Evolutionary conservation across 2,113 vertebrate genomes (phyloP).

Genomic region (Microtus pennsylvanicus): DNA sequence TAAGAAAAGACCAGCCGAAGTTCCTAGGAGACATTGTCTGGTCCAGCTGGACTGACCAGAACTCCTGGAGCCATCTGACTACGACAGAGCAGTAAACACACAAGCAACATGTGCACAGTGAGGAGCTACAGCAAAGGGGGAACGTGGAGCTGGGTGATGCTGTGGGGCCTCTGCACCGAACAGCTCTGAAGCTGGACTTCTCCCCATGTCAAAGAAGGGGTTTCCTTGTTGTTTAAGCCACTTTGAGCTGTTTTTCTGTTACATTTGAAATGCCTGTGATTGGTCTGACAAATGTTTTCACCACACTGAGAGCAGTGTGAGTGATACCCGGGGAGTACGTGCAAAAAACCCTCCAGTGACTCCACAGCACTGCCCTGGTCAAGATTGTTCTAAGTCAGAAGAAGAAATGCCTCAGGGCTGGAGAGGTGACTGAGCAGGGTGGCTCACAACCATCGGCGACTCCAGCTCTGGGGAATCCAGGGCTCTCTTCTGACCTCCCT

Average conservation of each 20-base stretch:
- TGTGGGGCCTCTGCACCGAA: not conserved
- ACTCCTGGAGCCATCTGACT: not conserved
- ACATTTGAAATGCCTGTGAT: not conserved
- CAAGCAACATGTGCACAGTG: not conserved
- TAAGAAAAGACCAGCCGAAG: constrained; percentile 20
- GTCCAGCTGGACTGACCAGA: not conserved
- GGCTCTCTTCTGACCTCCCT: too few relatives aligned
- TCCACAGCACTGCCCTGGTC: not conserved
- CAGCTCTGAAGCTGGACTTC: not conserved
- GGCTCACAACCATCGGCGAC: not conserved
- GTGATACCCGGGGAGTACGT: not conserved
- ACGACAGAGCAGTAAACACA: not conserved
- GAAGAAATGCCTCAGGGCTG: not conserved
- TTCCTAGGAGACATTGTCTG: not conserved
- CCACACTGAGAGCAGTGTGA: not conserved
- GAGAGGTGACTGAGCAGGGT: not conserved
- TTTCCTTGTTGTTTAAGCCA: constrained; percentile 3
- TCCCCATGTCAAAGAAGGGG: not conserved
- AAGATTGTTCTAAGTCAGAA: constrained; percentile 33
- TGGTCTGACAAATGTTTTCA: constrained; percentile 18
- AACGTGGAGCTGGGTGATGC: not conserved
- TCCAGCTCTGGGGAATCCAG: not conserved
- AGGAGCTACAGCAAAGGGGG: not conserved
- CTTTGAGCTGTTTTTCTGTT: constrained; percentile 11
- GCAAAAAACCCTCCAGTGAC: not conserved